Percentiles rank a stretch among this genome's conserved stretches.
phyloP scores from a whole-genome alignment of 2,113 vertebrate genomes.

The Sturnus vulgaris region DNA sequence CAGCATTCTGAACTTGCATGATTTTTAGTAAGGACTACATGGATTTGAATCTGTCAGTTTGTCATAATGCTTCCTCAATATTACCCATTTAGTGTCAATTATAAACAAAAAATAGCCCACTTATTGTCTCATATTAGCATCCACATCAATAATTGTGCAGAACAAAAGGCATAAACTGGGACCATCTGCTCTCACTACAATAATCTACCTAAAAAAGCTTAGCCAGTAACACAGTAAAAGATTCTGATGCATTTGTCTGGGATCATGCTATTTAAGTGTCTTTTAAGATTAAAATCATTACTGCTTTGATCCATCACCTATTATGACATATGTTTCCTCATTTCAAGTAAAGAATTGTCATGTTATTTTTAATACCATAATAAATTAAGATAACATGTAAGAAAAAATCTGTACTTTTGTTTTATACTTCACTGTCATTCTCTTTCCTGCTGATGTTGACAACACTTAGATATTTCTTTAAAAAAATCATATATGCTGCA shows the following conservation, averaged over 20 bases:
- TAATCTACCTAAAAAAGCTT: conserved; percentile 58
- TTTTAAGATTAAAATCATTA: conserved; percentile 65
- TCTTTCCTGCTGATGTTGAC: neutral
- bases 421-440: neutral
- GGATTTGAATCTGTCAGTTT: conserved; percentile 67
- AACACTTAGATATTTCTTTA: neutral
- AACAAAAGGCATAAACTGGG: conserved; percentile 74
- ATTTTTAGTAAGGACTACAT: conserved; percentile 43
- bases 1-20: conserved; percentile 27
- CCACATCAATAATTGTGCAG: conserved; percentile 70
- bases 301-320: conserved; percentile 16
- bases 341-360: conserved; percentile 42
- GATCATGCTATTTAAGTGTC: conserved; percentile 50
- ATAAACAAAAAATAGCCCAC: conserved; percentile 68
- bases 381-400: conserved; percentile 28
- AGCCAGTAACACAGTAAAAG: conserved; percentile 58
- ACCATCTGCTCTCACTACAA: conserved; percentile 73
- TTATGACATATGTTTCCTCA: conserved; percentile 39
- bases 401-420: neutral
- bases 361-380: conserved; percentile 26
- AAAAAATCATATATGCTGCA: neutral
- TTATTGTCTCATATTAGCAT: conserved; percentile 72
- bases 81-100: conserved; percentile 76
- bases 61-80: conserved; percentile 63
- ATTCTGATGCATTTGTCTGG: conserved; percentile 54